These are phyloP conservation scores for Tholera decimalis DNA, from an alignment of 2,888 invertebrate species.

Conservation along the genomic window DNA sequence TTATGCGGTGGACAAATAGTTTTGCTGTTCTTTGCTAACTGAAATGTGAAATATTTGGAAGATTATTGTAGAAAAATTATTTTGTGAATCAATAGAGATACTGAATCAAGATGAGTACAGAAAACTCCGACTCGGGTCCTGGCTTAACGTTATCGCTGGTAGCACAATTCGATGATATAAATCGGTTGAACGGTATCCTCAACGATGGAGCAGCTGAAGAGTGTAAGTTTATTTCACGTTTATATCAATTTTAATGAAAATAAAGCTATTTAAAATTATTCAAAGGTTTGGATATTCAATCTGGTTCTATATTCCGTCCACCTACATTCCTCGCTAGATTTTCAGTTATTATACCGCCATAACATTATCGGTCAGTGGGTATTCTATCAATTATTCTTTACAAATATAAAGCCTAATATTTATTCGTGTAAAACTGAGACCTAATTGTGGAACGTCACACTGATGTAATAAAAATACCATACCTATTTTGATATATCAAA, in stretches of 20 bases:
- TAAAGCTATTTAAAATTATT: not conserved
- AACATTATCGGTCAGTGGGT: too few relatives aligned
- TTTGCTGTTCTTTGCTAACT: slow-evolving; percentile 44
- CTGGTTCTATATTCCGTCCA: slow-evolving; percentile 14
- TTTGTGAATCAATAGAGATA: slow-evolving; percentile 51
- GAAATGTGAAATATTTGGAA: slow-evolving; percentile 63
- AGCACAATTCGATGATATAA: slow-evolving; percentile 94
- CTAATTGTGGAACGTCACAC: not conserved
- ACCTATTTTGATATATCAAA: not conserved
- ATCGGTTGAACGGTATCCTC: slow-evolving; percentile 92
- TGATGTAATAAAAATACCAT: not conserved
- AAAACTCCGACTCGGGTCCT: slow-evolving; percentile 83
- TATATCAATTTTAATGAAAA: not conserved
- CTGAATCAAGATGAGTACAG: slow-evolving; percentile 82
- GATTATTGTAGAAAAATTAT: slow-evolving; percentile 32
- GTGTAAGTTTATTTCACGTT: slow-evolving; percentile 89
- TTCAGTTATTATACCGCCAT: slow-evolving; percentile 11
- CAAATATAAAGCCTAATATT: not conserved
- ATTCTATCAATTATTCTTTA: not conserved
- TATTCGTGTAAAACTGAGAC: not conserved
- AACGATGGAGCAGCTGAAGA: slow-evolving; percentile 93
- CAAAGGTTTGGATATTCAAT: not conserved
- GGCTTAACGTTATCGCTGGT: slow-evolving; percentile 91
- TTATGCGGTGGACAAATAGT: slow-evolving; percentile 50
- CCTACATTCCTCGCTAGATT: slow-evolving; percentile 22